A percentile compares a stretch with the other conserved stretches of the same genome.
These are phyloP conservation scores for Caligus rogercresseyi DNA, from an alignment of 1,140 invertebrate genomes.

Conservation along the genomic window DNA sequence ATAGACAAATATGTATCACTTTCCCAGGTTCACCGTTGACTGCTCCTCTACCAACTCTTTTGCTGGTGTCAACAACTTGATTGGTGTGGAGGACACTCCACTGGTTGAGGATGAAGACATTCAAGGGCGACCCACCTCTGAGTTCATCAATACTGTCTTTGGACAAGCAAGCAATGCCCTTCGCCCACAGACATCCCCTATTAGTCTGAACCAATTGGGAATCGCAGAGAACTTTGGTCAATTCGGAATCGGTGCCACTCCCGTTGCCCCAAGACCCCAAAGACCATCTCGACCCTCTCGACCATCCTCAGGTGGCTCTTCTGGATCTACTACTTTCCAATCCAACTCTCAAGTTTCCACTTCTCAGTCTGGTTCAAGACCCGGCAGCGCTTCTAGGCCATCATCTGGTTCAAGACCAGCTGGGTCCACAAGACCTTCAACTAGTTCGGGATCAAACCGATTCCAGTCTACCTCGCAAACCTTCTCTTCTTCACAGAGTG, in stretches of 20 bases:
- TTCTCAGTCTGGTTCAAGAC: background rate
- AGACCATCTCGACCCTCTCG: background rate
- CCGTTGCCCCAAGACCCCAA: background rate
- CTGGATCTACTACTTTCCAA: no score
- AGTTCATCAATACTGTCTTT: background rate
- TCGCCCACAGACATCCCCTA: background rate
- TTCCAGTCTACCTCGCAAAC: background rate
- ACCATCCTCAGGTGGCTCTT: background rate
- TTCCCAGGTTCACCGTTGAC: slow-evolving; percentile 55
- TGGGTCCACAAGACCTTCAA: background rate
- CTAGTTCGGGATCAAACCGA: background rate
- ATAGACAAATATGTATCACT: background rate
- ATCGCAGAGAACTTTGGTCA: background rate
- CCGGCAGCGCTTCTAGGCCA: background rate
- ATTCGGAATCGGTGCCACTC: background rate
- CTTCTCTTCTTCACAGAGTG: background rate
- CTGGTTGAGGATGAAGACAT: background rate
- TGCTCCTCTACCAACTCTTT: slow-evolving; percentile 37
- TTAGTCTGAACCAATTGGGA: background rate
- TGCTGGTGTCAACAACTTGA: slow-evolving; percentile 30
- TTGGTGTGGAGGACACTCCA: slow-evolving; percentile 14
- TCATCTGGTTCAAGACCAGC: background rate
- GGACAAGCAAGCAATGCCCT: background rate
- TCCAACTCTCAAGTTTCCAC: no score
- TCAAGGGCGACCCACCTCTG: background rate